Evolutionary conservation across 2,888 invertebrate species (phyloP), one percentile per base, ranked within the genome.

Genomic region (Tigriopus californicus): DNA sequence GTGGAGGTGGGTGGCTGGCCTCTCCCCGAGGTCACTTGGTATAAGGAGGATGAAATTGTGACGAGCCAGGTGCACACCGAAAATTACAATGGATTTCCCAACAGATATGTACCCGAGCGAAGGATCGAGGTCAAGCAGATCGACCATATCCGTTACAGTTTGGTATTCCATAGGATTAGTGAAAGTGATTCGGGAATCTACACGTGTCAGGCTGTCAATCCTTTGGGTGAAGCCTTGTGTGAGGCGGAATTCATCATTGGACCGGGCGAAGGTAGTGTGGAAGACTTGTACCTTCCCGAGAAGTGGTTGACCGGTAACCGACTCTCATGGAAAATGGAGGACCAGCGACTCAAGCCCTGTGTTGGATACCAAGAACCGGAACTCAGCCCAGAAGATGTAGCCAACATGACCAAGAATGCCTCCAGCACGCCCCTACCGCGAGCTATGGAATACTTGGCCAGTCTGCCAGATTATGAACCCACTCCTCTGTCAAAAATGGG

Each of bases 1-100:
- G 58, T 58, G 4, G 49, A 58, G 40, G 59, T 59, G 5, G 59
- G 59, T 18, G 59, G 59, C 2, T 59, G 59, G 59, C 59, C 59
- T 11, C 40, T 59, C 13, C 59, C 59, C 11, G 41, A 41, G 13
- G 59, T 59, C 18, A 52, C 56, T 11, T 59, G 59, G 59, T 59
- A 53, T 42, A 59, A 59, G 53, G 42, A 59, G 12, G 59, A 49
- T n/a, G 52, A 59, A 52, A 41, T 59, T 41, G 18, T 56, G 6
- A 59, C 41, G 10, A 24, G 52, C 15, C 52, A 49, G 20, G 53
- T 24, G 11, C 41, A 49, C 18, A 59, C 52, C 3, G 59, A 59
- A 42, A 59, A 59, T 20, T 59, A 51, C 33, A 59, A 59, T 59
- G 33, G 40, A 4, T 20, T 41, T 25, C 41, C 41, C 8, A 59